Evolutionary conservation across 2,797 vertebrate species (phyloP).

Genomic region (Tragelaphus eurycerus): DNA sequence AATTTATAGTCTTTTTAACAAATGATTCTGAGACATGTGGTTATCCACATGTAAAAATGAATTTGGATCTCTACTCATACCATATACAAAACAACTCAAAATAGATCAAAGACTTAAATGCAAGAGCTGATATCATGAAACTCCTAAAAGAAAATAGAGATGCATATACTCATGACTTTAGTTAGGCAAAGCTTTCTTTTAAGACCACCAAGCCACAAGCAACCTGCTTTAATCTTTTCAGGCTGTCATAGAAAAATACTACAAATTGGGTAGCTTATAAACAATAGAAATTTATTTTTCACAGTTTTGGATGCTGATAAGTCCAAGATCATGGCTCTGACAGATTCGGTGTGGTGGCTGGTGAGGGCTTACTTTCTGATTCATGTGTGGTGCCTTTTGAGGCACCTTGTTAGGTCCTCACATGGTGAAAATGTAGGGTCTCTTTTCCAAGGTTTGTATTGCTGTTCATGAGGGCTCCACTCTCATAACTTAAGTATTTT

Average conservation of each 20-base stretch:
- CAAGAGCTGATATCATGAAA: not conserved
- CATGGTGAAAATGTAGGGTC: not conserved
- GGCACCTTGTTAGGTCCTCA: not conserved
- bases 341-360: not conserved
- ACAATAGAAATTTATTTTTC: not conserved
- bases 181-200: not conserved
- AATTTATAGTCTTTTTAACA: not conserved
- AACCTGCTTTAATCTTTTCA: not conserved
- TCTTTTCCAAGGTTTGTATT: not conserved
- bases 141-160: not conserved
- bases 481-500: not conserved
- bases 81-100: not conserved
- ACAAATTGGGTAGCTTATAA: not conserved
- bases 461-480: not conserved
- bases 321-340: not conserved
- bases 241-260: not conserved
- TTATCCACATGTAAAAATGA: not conserved
- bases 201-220: not conserved
- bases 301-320: not conserved
- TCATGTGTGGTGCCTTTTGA: not conserved
- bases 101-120: not conserved
- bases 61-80: not conserved
- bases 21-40: not conserved
- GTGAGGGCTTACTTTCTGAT: not conserved
- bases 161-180: not conserved